Evolutionary conservation across 1,140 invertebrate genomes (phyloP).

Genomic region (Zaprionus lachaisei): DNA sequence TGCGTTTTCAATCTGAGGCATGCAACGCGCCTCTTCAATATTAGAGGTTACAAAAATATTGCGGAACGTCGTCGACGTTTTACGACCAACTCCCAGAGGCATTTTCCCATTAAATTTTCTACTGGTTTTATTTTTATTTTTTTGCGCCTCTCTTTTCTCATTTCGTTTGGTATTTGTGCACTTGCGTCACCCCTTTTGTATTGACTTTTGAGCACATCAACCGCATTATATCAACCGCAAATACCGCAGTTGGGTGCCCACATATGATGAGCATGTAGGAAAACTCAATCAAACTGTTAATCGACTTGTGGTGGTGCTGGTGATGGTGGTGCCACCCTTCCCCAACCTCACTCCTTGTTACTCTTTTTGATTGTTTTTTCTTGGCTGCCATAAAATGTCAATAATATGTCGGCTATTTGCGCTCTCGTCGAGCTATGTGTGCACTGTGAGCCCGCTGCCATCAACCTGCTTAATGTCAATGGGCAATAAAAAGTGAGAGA

Average conservation of each 20-base stretch:
- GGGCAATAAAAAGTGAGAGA: conserved; percentile 64
- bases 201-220: conserved; percentile 72
- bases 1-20: conserved; percentile 49
- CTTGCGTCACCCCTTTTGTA: conserved; percentile 41
- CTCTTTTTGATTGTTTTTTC: conserved; percentile 66
- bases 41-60: conserved; percentile 43
- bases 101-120: conserved; percentile 70
- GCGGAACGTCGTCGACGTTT: conserved; percentile 52
- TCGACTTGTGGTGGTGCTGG: conserved; percentile 64
- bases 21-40: conserved; percentile 20
- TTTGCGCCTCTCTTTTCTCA: background rate
- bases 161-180: conserved; percentile 22
- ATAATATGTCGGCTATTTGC: conserved; percentile 69
- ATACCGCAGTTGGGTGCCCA: conserved; percentile 54
- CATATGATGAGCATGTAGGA: conserved; percentile 45
- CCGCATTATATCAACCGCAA: conserved; percentile 61
- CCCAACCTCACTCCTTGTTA: conserved; percentile 3
- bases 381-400: conserved; percentile 68
- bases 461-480: conserved; percentile 63
- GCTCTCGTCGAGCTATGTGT: conserved; percentile 50
- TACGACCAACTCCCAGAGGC: conserved; percentile 48
- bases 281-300: conserved; percentile 79
- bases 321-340: background rate
- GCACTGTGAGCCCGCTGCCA: conserved; percentile 30
- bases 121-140: background rate